Conservation (phyloP, 2,797 vertebrate genomes). For the Sebastes hubbsi region DNA sequence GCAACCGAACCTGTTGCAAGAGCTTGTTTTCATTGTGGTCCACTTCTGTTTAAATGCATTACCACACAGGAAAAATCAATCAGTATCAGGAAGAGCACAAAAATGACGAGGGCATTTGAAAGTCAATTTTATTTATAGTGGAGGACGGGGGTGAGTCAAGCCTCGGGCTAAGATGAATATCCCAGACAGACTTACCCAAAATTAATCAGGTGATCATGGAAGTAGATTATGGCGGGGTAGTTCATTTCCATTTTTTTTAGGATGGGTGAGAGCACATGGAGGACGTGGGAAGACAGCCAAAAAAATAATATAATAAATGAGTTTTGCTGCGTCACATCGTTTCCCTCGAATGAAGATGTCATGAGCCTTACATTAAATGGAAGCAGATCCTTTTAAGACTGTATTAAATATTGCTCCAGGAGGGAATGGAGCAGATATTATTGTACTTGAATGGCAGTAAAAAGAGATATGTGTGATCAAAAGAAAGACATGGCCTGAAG, state of each 20-base stretch:
- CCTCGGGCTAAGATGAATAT: slow-evolving; percentile 45
- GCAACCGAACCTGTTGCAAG: slow-evolving; percentile 37
- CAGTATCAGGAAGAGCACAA: slow-evolving; percentile 19
- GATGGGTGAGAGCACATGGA: slow-evolving; percentile 44
- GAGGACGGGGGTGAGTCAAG: slow-evolving; percentile 5
- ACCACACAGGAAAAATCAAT: slow-evolving; percentile 27
- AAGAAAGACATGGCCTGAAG: background rate
- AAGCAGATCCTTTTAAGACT: slow-evolving; percentile 30
- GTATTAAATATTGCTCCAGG: slow-evolving; percentile 35
- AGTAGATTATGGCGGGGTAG: slow-evolving; percentile 39
- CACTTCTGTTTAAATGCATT: slow-evolving; percentile 23
- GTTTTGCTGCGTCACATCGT: slow-evolving; percentile 19
- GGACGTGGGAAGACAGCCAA: slow-evolving; percentile 30
- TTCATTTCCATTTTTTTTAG: slow-evolving; percentile 56
- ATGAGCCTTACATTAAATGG: slow-evolving; percentile 25
- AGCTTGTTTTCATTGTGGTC: slow-evolving; percentile 33
- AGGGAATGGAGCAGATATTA: background rate
- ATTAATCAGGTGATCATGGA: slow-evolving; percentile 56
- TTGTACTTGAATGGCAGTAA: background rate
- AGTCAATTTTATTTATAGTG: slow-evolving; percentile 58
- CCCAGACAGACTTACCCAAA: slow-evolving; percentile 37
- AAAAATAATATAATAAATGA: slow-evolving; percentile 19
- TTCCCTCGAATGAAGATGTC: slow-evolving; percentile 17
- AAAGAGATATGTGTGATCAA: background rate
- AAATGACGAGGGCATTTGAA: slow-evolving; percentile 59